Base-by-base conservation (phyloP, 2,888 invertebrate species). In the Stenolophus ochropezus region DNA sequence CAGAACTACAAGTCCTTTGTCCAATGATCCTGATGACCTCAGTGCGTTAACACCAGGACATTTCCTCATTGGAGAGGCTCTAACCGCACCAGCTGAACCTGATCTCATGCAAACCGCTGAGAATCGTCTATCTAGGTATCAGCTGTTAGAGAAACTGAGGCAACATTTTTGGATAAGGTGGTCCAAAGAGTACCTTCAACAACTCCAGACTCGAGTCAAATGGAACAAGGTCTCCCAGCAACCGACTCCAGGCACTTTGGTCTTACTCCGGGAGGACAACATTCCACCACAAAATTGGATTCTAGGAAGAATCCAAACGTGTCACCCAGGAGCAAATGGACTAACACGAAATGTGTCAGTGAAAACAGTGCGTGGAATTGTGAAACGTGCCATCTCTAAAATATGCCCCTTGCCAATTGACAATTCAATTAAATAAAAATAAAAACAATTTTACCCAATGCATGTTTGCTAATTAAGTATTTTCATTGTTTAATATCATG, bases 41-140 rank as follows among this genome's bases (percentile, higher is more conserved):
- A 58, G 25, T 58, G 82, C 83, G 1, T 56, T 86, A 4, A 84
- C 84, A 0, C 85, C 85, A 16, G 86, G 84, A 6, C 85, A 86
- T 78, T 84, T 85, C 61, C 73, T 86, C 1, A 69, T 85, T 11
- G 84, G 83, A 5, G 16, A 56, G 14, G 56, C 84, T 4, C 56
- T 83, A 1, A 58, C 14, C 4, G 6, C 53, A 1, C 76, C 83
- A 1, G 69, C 82, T 2, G 82, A 83, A 23, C 83, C 82, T 6
- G 11, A 76, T 6, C 8, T 84, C 8, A 14, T 42, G 1, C 71
- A 83, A 8, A 5, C 81, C 18, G 16, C 42, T 2, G 23, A 23
- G 1, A 82, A 80, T 25, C 75, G 79, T 53, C 77, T 82, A 4
- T 23, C 42, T 4, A 53, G 81, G 18, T 85, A 83, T 83, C 82